These are phyloP conservation scores for Pleuronectes platessa DNA, from an alignment of 2,113 vertebrate genomes.

Conservation along the genomic window DNA sequence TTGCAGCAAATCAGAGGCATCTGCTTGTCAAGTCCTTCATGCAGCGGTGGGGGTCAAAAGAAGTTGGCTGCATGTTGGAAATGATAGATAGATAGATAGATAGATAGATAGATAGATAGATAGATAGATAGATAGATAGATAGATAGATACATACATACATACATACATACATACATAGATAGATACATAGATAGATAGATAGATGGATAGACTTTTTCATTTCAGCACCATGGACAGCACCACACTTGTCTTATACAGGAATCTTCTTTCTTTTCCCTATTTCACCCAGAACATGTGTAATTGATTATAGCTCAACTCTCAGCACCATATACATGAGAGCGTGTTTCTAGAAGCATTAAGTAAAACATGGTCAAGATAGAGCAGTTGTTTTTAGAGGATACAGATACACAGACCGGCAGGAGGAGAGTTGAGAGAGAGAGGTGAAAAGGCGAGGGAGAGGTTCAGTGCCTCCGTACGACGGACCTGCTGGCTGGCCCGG, in stretches of 20 bases:
- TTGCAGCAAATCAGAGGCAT: background rate
- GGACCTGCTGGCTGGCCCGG: constrained; percentile 48
- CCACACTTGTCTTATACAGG: constrained; percentile 9
- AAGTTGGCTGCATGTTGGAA: constrained; percentile 4
- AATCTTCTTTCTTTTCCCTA: constrained; percentile 19
- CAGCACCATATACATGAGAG: background rate
- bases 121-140: background rate
- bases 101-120: constrained; percentile 16
- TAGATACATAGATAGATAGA: constrained; percentile 13
- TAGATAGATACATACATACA: constrained; percentile 18
- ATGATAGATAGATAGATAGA: constrained; percentile 15
- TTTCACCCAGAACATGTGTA: constrained; percentile 43
- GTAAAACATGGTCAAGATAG: background rate
- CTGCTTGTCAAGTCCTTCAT: constrained; percentile 29
- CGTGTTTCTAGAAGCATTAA: constrained; percentile 11
- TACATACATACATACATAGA: constrained; percentile 16
- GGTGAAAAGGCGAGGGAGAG: constrained; percentile 21
- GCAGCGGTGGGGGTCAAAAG: background rate
- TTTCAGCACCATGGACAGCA: constrained; percentile 73
- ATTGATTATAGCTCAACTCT: constrained; percentile 31
- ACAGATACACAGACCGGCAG: background rate
- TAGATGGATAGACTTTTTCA: constrained; percentile 16
- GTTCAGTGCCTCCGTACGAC: constrained; percentile 48
- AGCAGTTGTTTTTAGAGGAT: background rate
- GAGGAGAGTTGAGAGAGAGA: background rate